Evolutionary conservation across 2,888 invertebrate genomes (phyloP), one percentile per base, ranked within the genome.

Genomic region (Dendrolimus pini): DNA sequence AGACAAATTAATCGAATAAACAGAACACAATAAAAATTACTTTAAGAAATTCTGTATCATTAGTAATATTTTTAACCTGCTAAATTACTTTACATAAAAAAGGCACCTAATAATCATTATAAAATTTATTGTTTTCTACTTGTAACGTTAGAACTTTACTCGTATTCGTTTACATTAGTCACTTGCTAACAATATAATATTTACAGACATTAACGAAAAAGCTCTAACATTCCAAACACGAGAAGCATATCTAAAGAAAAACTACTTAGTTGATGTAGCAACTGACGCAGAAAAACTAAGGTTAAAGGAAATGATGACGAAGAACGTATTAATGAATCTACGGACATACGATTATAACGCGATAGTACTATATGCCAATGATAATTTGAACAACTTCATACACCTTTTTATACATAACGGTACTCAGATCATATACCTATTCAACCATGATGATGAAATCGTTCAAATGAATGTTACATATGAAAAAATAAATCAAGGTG

Each of bases 341-440:
- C 92, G 98, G 68, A 98, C 98, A 0, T 97, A 97, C 76, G 96
- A 96, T 70, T 92, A 93, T 53, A 93, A 95, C 65, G 94, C 97
- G 0, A 83, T 98, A 68, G 94, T 98, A 14, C 88, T 98, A 8
- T 98, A 98, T 75, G 96, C 97, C 47, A 97, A 98, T 76, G 98
- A 98, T 81, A 95, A 98, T 80, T 90, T 96, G 60, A 98, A 98
- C 78, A 98, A 98, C 82, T 98, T 98, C 80, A 94, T 97, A 56
- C 98, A 98, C 81, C 85, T 98, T 41, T 96, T 96, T 81, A 94
- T 97, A 62, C 93, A 95, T 64, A 94, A 94, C 62, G 95, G 95
- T 12, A 94, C 94, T 9, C 93, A 94, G 84, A 95, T 97, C 41
- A 94, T 96, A 54, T 97, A 96, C 74, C 87, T 96, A 3, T 97